These are phyloP conservation scores for Acanthopleura granulata DNA, from an alignment of 2,888 invertebrate genomes.

Conservation along the genomic window DNA sequence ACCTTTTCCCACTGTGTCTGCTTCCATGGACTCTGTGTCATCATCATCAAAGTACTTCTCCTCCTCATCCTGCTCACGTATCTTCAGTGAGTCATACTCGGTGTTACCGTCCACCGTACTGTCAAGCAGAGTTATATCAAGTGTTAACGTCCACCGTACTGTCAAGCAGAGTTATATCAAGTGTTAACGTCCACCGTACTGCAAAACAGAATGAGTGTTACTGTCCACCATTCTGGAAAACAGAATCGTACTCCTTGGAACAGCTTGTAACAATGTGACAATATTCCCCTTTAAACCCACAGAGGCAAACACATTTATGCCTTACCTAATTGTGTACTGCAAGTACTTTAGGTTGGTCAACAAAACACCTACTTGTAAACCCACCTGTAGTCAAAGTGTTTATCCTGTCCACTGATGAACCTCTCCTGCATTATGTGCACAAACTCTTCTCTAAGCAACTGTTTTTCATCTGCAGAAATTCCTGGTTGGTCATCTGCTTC, in stretches of 20 bases:
- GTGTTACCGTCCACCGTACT: conserved; percentile 84
- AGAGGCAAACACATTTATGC: no score
- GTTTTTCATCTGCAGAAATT: conserved; percentile 68
- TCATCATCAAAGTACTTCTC: conserved; percentile 93
- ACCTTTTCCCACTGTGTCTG: background rate
- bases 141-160: background rate
- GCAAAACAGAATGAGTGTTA: no score
- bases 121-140: conserved; percentile 40
- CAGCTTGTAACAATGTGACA: no score
- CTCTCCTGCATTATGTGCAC: conserved; percentile 86
- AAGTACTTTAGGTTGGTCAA: no score
- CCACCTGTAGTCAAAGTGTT: conserved; percentile 84
- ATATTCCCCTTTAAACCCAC: no score
- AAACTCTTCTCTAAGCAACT: conserved; percentile 84
- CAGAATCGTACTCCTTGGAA: no score
- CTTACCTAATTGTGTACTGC: no score
- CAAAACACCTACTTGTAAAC: conserved; percentile 14
- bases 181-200: no score
- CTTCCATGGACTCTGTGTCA: conserved; percentile 29
- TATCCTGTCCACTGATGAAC: conserved; percentile 86
- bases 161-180: no score
- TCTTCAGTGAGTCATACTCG: conserved; percentile 82
- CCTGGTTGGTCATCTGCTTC: conserved; percentile 25
- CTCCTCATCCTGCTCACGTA: conserved; percentile 84
- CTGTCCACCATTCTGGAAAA: no score